phyloP scores from a whole-genome alignment of 2,888 invertebrate genomes.

The Prosapia bicincta region DNA sequence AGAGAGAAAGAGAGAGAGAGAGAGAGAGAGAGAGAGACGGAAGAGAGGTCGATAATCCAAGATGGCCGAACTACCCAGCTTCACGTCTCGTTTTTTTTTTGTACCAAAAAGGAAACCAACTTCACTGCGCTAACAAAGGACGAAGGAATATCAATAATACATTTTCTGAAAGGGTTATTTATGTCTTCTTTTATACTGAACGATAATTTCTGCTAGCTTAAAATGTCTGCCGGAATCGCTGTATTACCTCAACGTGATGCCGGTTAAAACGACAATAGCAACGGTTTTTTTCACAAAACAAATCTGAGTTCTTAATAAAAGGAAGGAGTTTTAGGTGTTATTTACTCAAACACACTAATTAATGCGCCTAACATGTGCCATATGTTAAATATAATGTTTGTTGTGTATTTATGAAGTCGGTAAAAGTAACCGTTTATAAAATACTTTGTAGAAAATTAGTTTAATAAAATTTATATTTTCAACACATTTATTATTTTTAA shows the following conservation, averaged over 20 bases:
- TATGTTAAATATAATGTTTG: too few relatives aligned
- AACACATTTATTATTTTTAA: too few relatives aligned
- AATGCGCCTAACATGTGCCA: too few relatives aligned
- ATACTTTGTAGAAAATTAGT: too few relatives aligned
- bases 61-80: conserved; percentile 21
- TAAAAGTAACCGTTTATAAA: too few relatives aligned
- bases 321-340: too few relatives aligned
- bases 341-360: too few relatives aligned
- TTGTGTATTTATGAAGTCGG: too few relatives aligned
- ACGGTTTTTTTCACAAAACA: not conserved
- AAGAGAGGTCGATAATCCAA: conserved; percentile 25
- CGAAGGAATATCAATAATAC: not conserved
- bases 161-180: not conserved
- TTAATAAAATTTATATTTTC: too few relatives aligned
- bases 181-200: not conserved
- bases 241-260: not conserved
- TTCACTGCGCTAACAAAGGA: not conserved
- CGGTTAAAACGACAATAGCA: not conserved
- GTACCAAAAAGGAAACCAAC: conserved; percentile 21
- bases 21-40: not conserved
- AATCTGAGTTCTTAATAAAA: too few relatives aligned
- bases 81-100: conserved; percentile 21
- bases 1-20: conserved; percentile 15
- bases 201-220: not conserved
- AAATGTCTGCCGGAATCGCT: not conserved